Conservation (phyloP, 1,140 invertebrate species). For the Drosophila melanica region DNA sequence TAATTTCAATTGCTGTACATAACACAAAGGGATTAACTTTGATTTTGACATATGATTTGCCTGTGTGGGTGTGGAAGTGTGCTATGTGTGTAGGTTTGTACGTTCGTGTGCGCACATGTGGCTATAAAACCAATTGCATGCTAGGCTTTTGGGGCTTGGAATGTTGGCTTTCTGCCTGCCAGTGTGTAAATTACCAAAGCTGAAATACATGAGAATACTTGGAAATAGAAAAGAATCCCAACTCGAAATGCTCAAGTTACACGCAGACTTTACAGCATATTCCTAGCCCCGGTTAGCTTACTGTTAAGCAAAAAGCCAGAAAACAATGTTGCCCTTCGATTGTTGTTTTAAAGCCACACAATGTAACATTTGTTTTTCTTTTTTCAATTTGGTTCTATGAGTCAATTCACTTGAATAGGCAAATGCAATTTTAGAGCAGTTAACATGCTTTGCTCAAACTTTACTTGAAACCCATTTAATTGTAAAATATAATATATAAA, state of each 20-base stretch:
- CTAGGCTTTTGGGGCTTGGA: background rate
- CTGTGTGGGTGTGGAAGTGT: slow-evolving; percentile 6
- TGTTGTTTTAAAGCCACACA: background rate
- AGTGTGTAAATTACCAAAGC: slow-evolving; percentile 16
- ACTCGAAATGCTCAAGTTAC: slow-evolving; percentile 20
- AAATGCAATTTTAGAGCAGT: slow-evolving; percentile 8
- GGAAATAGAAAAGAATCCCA: background rate
- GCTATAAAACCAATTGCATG: slow-evolving; percentile 24
- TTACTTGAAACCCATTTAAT: background rate
- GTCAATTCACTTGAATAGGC: slow-evolving; percentile 2
- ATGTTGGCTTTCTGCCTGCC: slow-evolving; percentile 18
- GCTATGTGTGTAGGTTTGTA: slow-evolving; percentile 7
- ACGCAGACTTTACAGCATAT: slow-evolving; percentile 16
- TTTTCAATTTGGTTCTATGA: background rate
- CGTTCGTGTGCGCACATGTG: slow-evolving; percentile 12
- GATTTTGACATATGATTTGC: slow-evolving; percentile 77
- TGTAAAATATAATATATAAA: background rate
- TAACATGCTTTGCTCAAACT: background rate
- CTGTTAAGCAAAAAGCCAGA: background rate
- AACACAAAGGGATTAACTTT: slow-evolving; percentile 80
- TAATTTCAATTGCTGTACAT: slow-evolving; percentile 80
- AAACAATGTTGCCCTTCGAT: background rate
- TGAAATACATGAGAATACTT: slow-evolving; percentile 7
- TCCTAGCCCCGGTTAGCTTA: background rate
- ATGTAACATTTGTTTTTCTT: background rate